Evolutionary conservation across 2,113 vertebrate genomes (phyloP).

Genomic region (Crocuta crocuta): DNA sequence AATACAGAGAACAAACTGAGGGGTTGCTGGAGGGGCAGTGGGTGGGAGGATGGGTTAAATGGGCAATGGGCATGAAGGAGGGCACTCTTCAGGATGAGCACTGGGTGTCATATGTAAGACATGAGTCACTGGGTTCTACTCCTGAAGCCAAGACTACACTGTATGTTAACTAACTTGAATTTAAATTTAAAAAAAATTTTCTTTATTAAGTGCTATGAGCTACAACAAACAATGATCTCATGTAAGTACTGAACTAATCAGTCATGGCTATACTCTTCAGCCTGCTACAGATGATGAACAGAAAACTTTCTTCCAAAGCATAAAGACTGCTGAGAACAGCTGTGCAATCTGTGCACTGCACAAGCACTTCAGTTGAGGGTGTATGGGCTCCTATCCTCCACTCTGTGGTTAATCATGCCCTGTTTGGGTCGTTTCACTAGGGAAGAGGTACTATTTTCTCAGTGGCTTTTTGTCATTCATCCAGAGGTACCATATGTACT

Average conservation of each 20-base stretch:
- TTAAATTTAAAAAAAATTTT: background rate
- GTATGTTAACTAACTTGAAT: too few relatives aligned
- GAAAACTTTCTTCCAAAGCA: background rate
- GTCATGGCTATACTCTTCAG: background rate
- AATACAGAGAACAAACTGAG: too few relatives aligned
- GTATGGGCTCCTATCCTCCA: background rate
- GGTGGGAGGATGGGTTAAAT: too few relatives aligned
- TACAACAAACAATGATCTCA: background rate
- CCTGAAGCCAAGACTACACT: too few relatives aligned
- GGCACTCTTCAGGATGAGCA: too few relatives aligned
- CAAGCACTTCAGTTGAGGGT: background rate
- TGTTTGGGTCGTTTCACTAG: background rate
- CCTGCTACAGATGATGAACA: background rate
- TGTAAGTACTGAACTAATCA: background rate
- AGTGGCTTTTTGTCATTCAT: background rate
- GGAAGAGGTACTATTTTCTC: background rate
- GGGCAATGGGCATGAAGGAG: too few relatives aligned
- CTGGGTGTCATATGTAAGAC: too few relatives aligned
- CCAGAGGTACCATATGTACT: background rate
- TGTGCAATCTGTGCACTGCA: background rate
- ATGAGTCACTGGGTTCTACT: too few relatives aligned
- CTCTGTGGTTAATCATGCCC: background rate
- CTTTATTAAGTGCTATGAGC: background rate
- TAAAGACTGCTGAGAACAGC: background rate
- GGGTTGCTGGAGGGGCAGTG: too few relatives aligned